Evolutionary conservation across 2,113 vertebrate species (phyloP).

Genomic region (Mormyrus iriodes): DNA sequence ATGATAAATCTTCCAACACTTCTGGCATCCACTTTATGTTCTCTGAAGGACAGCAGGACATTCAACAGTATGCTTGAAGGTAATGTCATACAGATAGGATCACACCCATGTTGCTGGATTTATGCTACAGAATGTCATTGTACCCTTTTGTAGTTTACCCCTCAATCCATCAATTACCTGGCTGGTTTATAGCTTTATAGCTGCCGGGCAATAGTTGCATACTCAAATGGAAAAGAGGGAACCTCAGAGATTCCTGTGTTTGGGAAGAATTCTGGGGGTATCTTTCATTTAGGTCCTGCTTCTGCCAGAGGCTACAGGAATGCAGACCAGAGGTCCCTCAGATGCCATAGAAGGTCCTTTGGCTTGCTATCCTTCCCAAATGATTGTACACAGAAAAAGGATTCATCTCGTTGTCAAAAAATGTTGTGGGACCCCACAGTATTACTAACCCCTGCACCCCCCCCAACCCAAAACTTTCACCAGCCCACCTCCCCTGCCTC

Average conservation of each 20-base stretch:
- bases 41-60: background rate
- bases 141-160: background rate
- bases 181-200: background rate
- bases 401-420: constrained; percentile 59
- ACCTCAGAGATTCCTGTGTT: background rate
- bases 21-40: background rate
- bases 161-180: background rate
- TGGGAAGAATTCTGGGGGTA: background rate
- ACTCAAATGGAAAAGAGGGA: background rate
- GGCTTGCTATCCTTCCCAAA: constrained; percentile 51
- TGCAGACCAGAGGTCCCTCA: constrained; percentile 28
- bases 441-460: constrained; percentile 21
- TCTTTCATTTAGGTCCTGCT: background rate
- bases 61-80: background rate
- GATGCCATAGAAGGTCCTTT: constrained; percentile 26
- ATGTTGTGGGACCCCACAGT: constrained; percentile 35
- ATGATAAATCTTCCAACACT: background rate
- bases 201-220: background rate
- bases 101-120: background rate
- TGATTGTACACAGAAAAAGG: constrained; percentile 62
- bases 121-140: background rate
- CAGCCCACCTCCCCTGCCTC: constrained; percentile 22
- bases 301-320: constrained; percentile 36
- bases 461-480: constrained; percentile 26
- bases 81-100: background rate